phyloP scores from a whole-genome alignment of 1,140 invertebrate species.

The Halyomorpha halys region DNA sequence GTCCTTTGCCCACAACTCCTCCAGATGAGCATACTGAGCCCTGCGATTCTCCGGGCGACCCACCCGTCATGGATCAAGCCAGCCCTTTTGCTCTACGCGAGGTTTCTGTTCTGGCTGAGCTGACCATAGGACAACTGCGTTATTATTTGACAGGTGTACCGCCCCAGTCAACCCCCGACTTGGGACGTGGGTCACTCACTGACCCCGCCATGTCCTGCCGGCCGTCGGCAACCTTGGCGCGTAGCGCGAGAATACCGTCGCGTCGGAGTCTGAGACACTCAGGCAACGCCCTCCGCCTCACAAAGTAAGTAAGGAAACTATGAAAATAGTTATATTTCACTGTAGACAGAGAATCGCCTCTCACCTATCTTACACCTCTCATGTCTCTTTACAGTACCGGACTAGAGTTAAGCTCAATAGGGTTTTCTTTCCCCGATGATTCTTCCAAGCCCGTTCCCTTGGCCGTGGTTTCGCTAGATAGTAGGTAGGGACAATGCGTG shows the following conservation, averaged over 20 bases:
- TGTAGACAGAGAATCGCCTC: constrained; percentile 54
- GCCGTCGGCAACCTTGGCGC: constrained; percentile 25
- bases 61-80: constrained; percentile 65
- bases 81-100: constrained; percentile 72
- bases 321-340: constrained; percentile 64
- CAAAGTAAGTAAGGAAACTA: constrained; percentile 57
- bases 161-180: constrained; percentile 73
- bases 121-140: constrained; percentile 76
- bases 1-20: constrained; percentile 66
- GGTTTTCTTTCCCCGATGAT: constrained; percentile 36
- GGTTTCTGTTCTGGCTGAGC: constrained; percentile 77
- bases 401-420: constrained; percentile 80
- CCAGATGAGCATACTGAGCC: constrained; percentile 67
- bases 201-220: not conserved
- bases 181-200: too few relatives aligned
- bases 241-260: constrained; percentile 26
- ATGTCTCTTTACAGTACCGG: constrained; percentile 70
- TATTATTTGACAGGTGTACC: constrained; percentile 71
- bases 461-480: too few relatives aligned
- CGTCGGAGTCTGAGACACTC: constrained; percentile 17
- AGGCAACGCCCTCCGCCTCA: constrained; percentile 45
- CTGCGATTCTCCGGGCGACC: constrained; percentile 63
- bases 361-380: constrained; percentile 67
- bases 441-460: constrained; percentile 37
- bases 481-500: constrained; percentile 47